Percentiles rank a stretch among this genome's conserved stretches.
Evolutionary conservation across 2,113 vertebrate genomes (phyloP).

Genomic region (Saguinus midas): DNA sequence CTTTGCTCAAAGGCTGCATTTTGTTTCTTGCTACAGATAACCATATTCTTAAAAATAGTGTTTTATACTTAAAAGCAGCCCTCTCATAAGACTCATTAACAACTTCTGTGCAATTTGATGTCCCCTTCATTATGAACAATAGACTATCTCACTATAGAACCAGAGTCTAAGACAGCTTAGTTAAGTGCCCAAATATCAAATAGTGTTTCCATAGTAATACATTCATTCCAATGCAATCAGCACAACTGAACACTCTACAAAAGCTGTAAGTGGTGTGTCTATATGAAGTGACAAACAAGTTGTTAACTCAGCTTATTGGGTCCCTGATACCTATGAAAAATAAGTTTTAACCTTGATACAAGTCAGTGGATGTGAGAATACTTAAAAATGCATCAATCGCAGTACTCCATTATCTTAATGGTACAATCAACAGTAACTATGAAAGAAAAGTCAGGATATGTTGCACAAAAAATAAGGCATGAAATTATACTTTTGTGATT

Average conservation of each 20-base stretch:
- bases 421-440: not conserved
- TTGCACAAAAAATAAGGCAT: not conserved
- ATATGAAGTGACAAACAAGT: slow-evolving; percentile 12
- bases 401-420: not conserved
- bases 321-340: not conserved
- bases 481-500: not conserved
- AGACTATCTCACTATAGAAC: slow-evolving; percentile 22
- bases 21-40: slow-evolving; percentile 19
- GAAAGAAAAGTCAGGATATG: slow-evolving; percentile 9
- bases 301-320: slow-evolving; percentile 41
- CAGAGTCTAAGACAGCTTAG: not conserved
- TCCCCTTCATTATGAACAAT: not conserved
- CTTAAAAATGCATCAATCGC: not conserved
- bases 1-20: not conserved
- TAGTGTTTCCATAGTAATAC: slow-evolving; percentile 5
- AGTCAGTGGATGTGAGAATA: not conserved
- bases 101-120: slow-evolving; percentile 21
- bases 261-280: not conserved
- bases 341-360: not conserved
- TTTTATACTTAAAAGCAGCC: not conserved
- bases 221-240: slow-evolving; percentile 47
- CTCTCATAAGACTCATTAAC: slow-evolving; percentile 4
- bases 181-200: slow-evolving; percentile 51
- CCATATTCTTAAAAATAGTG: not conserved
- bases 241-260: not conserved